phyloP scores from a whole-genome alignment of 2,888 invertebrate genomes.

The Deilephila porcellus region DNA sequence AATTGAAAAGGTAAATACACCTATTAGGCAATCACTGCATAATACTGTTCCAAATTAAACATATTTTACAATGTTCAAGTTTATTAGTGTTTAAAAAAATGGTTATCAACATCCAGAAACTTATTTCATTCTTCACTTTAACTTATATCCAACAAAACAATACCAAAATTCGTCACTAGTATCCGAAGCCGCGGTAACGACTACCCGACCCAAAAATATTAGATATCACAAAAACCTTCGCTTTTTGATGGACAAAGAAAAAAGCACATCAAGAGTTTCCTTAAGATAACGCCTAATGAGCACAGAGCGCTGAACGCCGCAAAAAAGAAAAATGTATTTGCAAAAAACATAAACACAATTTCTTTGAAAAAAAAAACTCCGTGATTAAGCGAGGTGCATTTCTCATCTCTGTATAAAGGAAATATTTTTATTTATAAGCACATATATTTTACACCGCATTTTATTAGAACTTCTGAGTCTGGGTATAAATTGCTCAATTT shows the following conservation, averaged over 20 bases:
- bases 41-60: no score
- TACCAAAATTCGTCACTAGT: background rate
- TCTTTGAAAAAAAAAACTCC: slow-evolving; percentile 10
- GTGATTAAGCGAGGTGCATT: slow-evolving; percentile 23
- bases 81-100: no score
- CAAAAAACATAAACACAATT: slow-evolving; percentile 14
- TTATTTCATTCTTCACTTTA: no score
- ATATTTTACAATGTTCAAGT: no score
- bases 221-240: slow-evolving; percentile 25
- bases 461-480: background rate
- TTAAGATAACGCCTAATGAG: slow-evolving; percentile 28
- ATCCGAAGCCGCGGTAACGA: background rate
- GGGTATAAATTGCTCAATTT: no score
- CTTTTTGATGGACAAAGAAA: slow-evolving; percentile 28
- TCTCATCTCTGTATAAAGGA: slow-evolving; percentile 12
- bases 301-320: slow-evolving; percentile 19
- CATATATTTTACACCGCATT: background rate
- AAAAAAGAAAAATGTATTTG: slow-evolving; percentile 12
- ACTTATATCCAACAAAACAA: background rate
- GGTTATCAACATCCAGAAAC: no score
- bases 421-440: background rate
- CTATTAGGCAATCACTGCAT: no score
- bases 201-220: background rate
- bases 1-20: no score
- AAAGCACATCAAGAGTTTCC: slow-evolving; percentile 25